A percentile compares a stretch with the other conserved stretches of the same genome.
These are phyloP conservation scores for Bombylius major DNA, from an alignment of 2,888 invertebrate species.

Conservation along the genomic window DNA sequence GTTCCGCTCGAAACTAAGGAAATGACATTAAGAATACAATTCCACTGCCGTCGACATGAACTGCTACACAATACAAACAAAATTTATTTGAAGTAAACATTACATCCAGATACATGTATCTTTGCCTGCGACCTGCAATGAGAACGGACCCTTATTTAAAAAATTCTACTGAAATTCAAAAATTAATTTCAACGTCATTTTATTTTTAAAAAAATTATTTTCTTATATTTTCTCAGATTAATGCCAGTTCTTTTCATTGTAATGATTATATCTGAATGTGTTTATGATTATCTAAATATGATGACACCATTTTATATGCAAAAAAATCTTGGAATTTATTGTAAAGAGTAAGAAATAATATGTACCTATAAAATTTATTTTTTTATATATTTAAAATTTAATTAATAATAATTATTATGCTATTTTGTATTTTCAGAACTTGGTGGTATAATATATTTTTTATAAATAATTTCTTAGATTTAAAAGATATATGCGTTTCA, in stretches of 20 bases:
- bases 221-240: conserved; percentile 16
- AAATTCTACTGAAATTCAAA: no score
- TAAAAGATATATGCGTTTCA: conserved; percentile 22
- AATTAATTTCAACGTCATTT: no score
- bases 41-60: no score
- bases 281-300: conserved; percentile 22
- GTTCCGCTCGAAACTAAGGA: no score
- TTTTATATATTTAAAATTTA: neutral
- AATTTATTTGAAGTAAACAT: no score
- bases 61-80: no score
- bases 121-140: no score
- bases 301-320: conserved; percentile 25
- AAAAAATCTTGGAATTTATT: conserved; percentile 23
- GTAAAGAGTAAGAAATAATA: conserved; percentile 21
- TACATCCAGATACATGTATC: no score
- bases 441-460: conserved; percentile 26
- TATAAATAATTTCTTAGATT: conserved; percentile 22
- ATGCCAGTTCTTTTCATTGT: conserved; percentile 24
- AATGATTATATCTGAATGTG: conserved; percentile 21
- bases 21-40: no score
- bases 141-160: no score
- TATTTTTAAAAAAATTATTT: neutral
- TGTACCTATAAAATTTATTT: neutral
- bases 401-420: neutral
- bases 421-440: conserved; percentile 17